phyloP scores from a whole-genome alignment of 2,113 vertebrate species.

The Laticauda colubrina region DNA sequence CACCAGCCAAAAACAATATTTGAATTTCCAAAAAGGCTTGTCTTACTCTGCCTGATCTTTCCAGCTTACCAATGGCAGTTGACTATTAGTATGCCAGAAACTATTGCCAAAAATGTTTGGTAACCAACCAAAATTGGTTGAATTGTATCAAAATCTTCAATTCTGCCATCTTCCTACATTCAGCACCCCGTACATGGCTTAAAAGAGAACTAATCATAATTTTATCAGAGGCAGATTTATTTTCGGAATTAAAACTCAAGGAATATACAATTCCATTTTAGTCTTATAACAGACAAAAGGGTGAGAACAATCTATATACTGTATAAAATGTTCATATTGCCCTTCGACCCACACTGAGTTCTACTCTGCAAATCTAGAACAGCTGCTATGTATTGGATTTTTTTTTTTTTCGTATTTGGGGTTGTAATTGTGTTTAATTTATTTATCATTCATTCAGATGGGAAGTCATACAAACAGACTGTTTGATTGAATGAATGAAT shows the following conservation, averaged over 20 bases:
- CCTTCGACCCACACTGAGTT: background rate
- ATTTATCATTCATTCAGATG: background rate
- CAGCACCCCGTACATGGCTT: background rate
- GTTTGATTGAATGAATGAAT: background rate
- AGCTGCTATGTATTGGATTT: background rate
- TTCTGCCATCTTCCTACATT: background rate
- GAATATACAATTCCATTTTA: background rate
- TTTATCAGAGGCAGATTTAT: background rate
- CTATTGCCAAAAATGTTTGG: background rate
- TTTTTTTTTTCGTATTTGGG: background rate
- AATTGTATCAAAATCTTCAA: background rate
- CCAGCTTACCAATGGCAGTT: background rate
- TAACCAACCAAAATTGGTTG: background rate
- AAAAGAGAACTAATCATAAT: background rate
- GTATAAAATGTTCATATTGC: background rate
- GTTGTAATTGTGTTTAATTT: background rate
- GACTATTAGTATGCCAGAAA: background rate
- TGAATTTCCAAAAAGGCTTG: background rate
- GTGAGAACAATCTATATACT: background rate
- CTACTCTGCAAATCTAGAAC: background rate
- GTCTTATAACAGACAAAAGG: background rate
- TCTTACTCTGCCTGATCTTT: background rate
- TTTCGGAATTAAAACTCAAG: background rate
- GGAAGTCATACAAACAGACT: background rate
- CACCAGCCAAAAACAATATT: background rate